A percentile compares a stretch with the other conserved stretches of the same genome.
Conservation (phyloP, 1,140 invertebrate genomes). For the Cecropterus lyciades region DNA sequence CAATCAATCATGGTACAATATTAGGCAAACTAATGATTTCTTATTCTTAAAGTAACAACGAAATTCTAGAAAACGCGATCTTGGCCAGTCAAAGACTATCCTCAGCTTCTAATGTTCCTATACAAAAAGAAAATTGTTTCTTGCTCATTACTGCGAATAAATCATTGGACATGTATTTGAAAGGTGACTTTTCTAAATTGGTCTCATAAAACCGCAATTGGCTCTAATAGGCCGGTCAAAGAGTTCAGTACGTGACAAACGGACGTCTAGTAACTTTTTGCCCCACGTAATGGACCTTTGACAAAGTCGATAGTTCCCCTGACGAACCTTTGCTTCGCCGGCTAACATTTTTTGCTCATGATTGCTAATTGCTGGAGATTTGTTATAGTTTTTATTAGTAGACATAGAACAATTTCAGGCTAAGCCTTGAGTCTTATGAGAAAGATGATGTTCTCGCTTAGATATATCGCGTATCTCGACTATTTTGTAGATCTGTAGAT, state of each 20-base stretch:
- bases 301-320: conserved; percentile 9
- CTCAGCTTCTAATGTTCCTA: too few species aligned
- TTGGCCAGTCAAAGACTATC: too few species aligned
- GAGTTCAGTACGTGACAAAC: conserved; percentile 25
- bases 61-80: too few species aligned
- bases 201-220: conserved; percentile 19
- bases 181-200: conserved; percentile 19
- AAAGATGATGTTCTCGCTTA: not conserved
- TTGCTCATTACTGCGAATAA: not conserved
- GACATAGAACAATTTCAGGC: not conserved
- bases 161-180: not conserved
- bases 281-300: conserved; percentile 13
- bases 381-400: conserved; percentile 2
- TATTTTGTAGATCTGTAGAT: too few species aligned
- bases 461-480: not conserved
- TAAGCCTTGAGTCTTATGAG: not conserved
- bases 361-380: conserved; percentile 12
- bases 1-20: too few species aligned
- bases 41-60: too few species aligned
- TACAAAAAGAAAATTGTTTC: not conserved
- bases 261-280: conserved; percentile 11
- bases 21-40: too few species aligned
- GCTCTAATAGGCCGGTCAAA: conserved; percentile 23
- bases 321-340: not conserved
- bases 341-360: not conserved